These are phyloP conservation scores for Machimus rusticus DNA, from an alignment of 2,888 invertebrate genomes.

Conservation along the genomic window DNA sequence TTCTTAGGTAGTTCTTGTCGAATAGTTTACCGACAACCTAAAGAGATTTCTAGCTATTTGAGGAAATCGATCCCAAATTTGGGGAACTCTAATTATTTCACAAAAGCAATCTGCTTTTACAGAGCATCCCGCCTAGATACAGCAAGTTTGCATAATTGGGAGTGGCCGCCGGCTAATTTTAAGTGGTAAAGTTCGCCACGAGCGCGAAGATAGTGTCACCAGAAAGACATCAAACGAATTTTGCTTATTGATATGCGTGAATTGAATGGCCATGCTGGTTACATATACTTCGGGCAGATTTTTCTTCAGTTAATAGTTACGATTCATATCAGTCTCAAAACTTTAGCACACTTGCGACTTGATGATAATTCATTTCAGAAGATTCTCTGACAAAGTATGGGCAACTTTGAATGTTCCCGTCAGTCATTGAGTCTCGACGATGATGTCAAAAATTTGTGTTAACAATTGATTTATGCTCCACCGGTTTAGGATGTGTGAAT, in stretches of 20 bases:
- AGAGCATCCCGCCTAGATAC: background rate
- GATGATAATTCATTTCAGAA: background rate
- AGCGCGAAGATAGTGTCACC: background rate
- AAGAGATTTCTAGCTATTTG: background rate
- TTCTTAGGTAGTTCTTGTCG: background rate
- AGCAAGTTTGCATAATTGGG: background rate
- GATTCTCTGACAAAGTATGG: background rate
- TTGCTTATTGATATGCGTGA: background rate
- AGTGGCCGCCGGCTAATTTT: background rate
- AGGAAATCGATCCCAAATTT: background rate
- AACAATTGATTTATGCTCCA: background rate
- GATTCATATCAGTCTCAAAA: background rate
- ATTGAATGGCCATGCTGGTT: background rate
- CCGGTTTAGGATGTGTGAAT: background rate
- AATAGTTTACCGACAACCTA: background rate
- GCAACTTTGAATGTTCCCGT: background rate
- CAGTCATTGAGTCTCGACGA: background rate
- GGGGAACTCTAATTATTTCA: conserved; percentile 1
- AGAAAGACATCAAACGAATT: background rate
- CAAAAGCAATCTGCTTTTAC: background rate
- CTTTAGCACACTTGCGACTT: background rate
- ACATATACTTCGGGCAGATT: background rate
- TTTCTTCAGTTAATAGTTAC: background rate
- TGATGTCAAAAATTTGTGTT: background rate
- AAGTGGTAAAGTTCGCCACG: background rate